Percentiles rank a stretch among this genome's conserved stretches.
Evolutionary conservation across 2,797 vertebrate genomes (phyloP).

Genomic region (Typhlichthys subterraneus): DNA sequence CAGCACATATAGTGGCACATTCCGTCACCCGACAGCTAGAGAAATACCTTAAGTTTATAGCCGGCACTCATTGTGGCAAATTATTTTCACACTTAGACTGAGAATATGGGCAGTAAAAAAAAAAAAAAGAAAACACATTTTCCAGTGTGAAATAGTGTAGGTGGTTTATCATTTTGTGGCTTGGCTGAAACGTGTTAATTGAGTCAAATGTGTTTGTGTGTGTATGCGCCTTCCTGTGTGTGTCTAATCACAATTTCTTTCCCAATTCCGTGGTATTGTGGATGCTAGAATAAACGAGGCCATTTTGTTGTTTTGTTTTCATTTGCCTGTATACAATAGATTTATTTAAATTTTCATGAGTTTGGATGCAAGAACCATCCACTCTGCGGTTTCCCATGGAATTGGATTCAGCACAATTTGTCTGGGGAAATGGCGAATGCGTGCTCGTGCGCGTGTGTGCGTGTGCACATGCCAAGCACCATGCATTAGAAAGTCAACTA

Average conservation of each 20-base stretch:
- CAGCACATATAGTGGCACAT: constrained; percentile 24
- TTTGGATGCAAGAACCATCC: constrained; percentile 26
- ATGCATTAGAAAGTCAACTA: neutral
- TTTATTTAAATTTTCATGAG: constrained; percentile 60
- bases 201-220: constrained; percentile 22
- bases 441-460: constrained; percentile 6
- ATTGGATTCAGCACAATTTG: constrained; percentile 26
- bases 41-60: constrained; percentile 17
- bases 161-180: constrained; percentile 40
- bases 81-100: constrained; percentile 26
- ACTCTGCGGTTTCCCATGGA: constrained; percentile 17
- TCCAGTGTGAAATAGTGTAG: constrained; percentile 52
- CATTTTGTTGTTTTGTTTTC: constrained; percentile 44
- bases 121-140: constrained; percentile 37
- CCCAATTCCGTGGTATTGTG: constrained; percentile 13
- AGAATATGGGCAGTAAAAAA: constrained; percentile 25
- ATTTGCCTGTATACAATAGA: constrained; percentile 49
- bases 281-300: constrained; percentile 34
- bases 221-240: neutral
- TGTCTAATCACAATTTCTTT: constrained; percentile 21
- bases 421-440: constrained; percentile 16
- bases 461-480: constrained; percentile 3
- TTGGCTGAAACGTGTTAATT: constrained; percentile 45
- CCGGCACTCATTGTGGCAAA: constrained; percentile 34
- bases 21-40: constrained; percentile 10